Percentiles rank a stretch among this genome's conserved stretches.
phyloP scores from a whole-genome alignment of 2,797 vertebrate genomes.

The Australoheros facetus region DNA sequence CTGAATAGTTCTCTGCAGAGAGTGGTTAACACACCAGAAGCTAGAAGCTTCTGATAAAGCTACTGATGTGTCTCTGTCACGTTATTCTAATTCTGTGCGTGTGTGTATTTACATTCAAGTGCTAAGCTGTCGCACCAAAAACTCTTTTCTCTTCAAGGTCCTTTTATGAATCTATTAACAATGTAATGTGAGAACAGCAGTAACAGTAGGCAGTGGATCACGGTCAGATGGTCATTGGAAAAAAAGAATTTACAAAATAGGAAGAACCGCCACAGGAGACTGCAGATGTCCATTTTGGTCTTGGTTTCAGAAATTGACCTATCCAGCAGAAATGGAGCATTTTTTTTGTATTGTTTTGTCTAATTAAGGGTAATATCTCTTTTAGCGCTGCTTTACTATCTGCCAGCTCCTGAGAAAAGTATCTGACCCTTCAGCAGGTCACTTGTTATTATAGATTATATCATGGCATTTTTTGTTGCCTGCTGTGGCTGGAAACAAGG shows the following conservation, averaged over 20 bases:
- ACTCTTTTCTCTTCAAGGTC: not conserved
- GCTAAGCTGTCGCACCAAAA: not conserved
- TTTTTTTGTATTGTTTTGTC: not conserved
- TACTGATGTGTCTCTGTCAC: not conserved
- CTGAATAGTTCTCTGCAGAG: not conserved
- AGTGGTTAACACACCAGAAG: not conserved
- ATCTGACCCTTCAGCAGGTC: not conserved
- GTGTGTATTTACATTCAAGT: not conserved
- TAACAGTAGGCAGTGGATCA: not conserved
- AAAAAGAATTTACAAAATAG: not conserved
- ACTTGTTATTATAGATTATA: slow-evolving; percentile 4
- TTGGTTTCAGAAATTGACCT: too few species aligned
- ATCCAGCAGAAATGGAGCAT: not conserved
- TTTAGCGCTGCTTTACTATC: not conserved
- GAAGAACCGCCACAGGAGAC: not conserved
- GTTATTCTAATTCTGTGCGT: too few species aligned
- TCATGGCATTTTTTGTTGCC: not conserved
- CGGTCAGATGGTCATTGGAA: not conserved
- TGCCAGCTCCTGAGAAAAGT: not conserved
- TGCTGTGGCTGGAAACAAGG: slow-evolving; percentile 9
- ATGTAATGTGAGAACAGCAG: not conserved
- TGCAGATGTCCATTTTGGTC: too few species aligned
- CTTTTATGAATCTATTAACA: not conserved
- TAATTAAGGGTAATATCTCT: not conserved
- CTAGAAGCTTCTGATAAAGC: not conserved